A percentile compares a stretch with the other conserved stretches of the same genome.
Evolutionary conservation across 2,888 invertebrate genomes (phyloP).

Genomic region (Philhelius pedissequus): DNA sequence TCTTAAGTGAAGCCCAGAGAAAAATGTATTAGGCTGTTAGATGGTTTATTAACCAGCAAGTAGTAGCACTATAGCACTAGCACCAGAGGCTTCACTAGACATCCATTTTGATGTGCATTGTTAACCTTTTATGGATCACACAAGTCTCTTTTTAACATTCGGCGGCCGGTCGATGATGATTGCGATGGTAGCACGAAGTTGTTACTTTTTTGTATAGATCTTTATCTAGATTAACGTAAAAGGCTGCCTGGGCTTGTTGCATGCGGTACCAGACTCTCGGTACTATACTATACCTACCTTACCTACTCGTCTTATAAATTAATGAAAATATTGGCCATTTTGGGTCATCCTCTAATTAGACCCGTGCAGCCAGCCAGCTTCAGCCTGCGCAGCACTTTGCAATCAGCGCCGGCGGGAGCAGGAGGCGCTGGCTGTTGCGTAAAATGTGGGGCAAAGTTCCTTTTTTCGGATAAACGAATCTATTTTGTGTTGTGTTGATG

Average conservation of each 20-base stretch:
- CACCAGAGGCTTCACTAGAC: slow-evolving; percentile 40
- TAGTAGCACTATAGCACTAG: slow-evolving; percentile 41
- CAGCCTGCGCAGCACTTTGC: neutral
- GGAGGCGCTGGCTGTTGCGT: slow-evolving; percentile 64
- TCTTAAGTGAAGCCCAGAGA: slow-evolving; percentile 17
- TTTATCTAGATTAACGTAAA: slow-evolving; percentile 66
- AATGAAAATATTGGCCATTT: slow-evolving; percentile 67
- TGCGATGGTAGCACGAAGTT: slow-evolving; percentile 42
- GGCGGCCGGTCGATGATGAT: slow-evolving; percentile 54
- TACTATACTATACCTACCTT: neutral
- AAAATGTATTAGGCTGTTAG: slow-evolving; percentile 63
- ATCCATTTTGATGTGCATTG: slow-evolving; percentile 67
- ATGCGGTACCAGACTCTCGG: neutral
- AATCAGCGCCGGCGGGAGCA: neutral
- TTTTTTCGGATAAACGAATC: slow-evolving; percentile 19
- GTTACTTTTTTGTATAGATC: slow-evolving; percentile 51
- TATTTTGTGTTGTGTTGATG: slow-evolving; percentile 1
- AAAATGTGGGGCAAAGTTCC: slow-evolving; percentile 64
- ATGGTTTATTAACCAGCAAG: slow-evolving; percentile 64
- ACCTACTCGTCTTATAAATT: slow-evolving; percentile 50
- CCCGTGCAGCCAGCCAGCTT: slow-evolving; percentile 2
- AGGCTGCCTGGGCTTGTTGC: slow-evolving; percentile 22
- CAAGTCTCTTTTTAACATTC: slow-evolving; percentile 46
- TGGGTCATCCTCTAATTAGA: slow-evolving; percentile 64
- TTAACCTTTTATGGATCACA: slow-evolving; percentile 67